Conservation (phyloP, 2,888 invertebrate genomes). For the Drosophila cognata region DNA sequence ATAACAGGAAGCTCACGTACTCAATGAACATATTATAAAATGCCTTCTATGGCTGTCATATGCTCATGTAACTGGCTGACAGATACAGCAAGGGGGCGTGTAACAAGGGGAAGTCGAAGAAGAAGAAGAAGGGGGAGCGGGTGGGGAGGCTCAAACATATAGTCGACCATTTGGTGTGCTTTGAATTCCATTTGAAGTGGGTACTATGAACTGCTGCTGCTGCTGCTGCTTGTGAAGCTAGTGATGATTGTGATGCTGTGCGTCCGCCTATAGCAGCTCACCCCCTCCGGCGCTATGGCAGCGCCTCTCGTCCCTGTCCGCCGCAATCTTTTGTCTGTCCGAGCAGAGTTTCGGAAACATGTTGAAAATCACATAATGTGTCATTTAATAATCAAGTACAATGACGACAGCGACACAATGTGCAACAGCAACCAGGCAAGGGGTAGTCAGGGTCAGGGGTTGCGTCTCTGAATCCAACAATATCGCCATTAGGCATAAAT, state of each 20-base stretch:
- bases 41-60: constrained; percentile 77
- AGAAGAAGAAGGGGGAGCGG: not conserved
- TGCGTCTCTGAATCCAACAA: constrained; percentile 59
- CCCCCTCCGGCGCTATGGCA: not conserved
- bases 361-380: constrained; percentile 83
- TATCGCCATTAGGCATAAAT: constrained; percentile 80
- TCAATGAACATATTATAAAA: constrained; percentile 80
- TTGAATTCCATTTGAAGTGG: constrained; percentile 74
- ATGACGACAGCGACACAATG: constrained; percentile 70
- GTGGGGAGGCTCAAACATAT: not conserved
- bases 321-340: constrained; percentile 25
- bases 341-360: constrained; percentile 55
- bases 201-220: constrained; percentile 30
- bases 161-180: constrained; percentile 65
- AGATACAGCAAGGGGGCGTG: constrained; percentile 27
- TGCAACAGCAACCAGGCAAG: constrained; percentile 38
- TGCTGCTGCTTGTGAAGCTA: not conserved
- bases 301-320: not conserved
- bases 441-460: constrained; percentile 5
- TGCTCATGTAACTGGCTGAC: constrained; percentile 79
- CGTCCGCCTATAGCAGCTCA: constrained; percentile 11
- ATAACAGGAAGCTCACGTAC: constrained; percentile 72
- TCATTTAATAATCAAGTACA: constrained; percentile 83
- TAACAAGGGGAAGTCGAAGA: not conserved
- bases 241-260: constrained; percentile 34